Conservation (phyloP, 2,797 vertebrate genomes). For the Acanthurus lineatus region DNA sequence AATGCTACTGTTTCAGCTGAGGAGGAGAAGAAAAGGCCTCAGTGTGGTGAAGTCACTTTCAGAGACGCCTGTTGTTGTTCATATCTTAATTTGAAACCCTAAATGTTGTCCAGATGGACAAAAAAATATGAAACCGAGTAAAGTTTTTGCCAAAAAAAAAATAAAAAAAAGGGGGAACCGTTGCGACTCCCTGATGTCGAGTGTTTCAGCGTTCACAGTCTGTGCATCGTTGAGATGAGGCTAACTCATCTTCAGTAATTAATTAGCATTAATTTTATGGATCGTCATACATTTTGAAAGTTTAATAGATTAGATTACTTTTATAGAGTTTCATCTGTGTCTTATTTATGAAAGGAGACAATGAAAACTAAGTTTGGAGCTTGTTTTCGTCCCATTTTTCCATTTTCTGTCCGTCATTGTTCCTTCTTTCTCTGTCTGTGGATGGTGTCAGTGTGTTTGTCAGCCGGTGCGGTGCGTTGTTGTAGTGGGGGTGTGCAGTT, state of each 20-base stretch:
- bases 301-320: conserved; percentile 9
- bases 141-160: conserved; percentile 26
- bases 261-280: conserved; percentile 15
- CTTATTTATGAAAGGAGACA: conserved; percentile 37
- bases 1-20: conserved; percentile 79
- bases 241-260: neutral
- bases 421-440: conserved; percentile 1
- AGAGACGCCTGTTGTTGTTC: conserved; percentile 54
- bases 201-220: neutral
- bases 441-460: conserved; percentile 67
- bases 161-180: neutral
- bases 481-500: conserved; percentile 47
- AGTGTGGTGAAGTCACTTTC: conserved; percentile 49
- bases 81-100: conserved; percentile 58
- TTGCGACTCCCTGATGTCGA: conserved; percentile 15
- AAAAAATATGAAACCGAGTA: conserved; percentile 33
- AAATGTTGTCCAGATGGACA: conserved; percentile 65
- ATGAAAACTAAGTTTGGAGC: neutral
- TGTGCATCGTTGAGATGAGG: conserved; percentile 37
- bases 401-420: neutral
- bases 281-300: conserved; percentile 20
- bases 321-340: conserved; percentile 12
- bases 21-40: conserved; percentile 53
- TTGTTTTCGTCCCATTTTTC: conserved; percentile 18
- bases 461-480: conserved; percentile 8